Evolutionary conservation across 2,888 invertebrate species (phyloP).

Genomic region (Caenorhabditis macrosperma): DNA sequence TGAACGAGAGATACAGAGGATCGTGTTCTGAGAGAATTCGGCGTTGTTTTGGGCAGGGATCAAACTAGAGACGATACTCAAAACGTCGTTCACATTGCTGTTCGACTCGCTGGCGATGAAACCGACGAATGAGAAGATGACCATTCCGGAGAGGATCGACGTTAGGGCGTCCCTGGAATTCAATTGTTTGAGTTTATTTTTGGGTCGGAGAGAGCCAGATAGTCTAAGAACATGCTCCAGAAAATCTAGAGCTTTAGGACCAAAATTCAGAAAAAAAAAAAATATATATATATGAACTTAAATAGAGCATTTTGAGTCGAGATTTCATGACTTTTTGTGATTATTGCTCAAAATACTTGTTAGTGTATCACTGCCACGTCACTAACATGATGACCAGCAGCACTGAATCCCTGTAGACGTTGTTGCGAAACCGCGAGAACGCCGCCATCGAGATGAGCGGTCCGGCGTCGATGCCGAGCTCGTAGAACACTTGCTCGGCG

Average conservation of each 20-base stretch:
- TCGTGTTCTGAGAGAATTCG: slow-evolving; percentile 71
- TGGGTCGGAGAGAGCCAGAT: too few species aligned
- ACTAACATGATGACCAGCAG: slow-evolving; percentile 74
- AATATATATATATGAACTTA: too few species aligned
- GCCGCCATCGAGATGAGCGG: slow-evolving; percentile 78
- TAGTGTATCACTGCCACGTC: too few species aligned
- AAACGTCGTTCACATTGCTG: slow-evolving; percentile 66
- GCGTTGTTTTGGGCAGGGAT: not conserved
- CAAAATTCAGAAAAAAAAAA: too few species aligned
- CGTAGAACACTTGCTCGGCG: slow-evolving; percentile 82
- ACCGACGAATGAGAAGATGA: slow-evolving; percentile 78
- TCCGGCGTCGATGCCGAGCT: slow-evolving; percentile 81
- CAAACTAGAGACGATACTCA: slow-evolving; percentile 55
- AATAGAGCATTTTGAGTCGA: too few species aligned
- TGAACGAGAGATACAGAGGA: slow-evolving; percentile 74
- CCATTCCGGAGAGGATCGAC: slow-evolving; percentile 76
- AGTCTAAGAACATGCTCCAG: too few species aligned
- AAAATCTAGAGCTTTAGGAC: too few species aligned
- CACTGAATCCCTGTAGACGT: slow-evolving; percentile 78
- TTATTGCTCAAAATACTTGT: too few species aligned
- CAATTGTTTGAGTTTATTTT: too few species aligned
- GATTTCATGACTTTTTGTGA: too few species aligned
- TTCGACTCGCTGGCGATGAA: slow-evolving; percentile 71
- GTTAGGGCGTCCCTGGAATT: slow-evolving; percentile 73
- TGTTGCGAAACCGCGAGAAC: slow-evolving; percentile 77